phyloP scores from a whole-genome alignment of 1,140 invertebrate genomes.

The Drosophila bipectinata region DNA sequence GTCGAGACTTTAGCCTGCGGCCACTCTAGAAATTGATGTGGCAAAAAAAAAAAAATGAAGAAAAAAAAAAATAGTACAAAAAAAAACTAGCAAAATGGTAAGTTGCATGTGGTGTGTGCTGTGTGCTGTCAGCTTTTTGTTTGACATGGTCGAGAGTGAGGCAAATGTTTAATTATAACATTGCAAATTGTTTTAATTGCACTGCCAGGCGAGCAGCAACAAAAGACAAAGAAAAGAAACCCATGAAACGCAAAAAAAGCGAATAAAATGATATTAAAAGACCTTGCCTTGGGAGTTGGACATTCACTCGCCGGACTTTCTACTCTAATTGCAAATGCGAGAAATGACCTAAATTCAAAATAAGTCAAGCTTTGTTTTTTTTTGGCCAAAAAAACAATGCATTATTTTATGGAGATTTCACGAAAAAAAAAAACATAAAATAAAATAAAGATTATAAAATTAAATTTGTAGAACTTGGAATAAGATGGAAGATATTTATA shows the following conservation, averaged over 20 bases:
- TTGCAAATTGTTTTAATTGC: slow-evolving; percentile 71
- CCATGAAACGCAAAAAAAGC: neutral
- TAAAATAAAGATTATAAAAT: too few species aligned
- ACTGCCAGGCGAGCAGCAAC: slow-evolving; percentile 16
- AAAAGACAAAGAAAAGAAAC: slow-evolving; percentile 1
- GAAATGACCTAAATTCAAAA: slow-evolving; percentile 25
- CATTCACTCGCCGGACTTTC: slow-evolving; percentile 37
- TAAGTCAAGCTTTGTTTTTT: neutral
- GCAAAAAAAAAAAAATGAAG: neutral
- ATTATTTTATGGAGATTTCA: neutral
- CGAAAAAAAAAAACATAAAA: too few species aligned
- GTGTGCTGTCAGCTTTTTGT: slow-evolving; percentile 39
- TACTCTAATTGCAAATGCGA: slow-evolving; percentile 15
- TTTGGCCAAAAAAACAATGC: neutral
- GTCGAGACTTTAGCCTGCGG: slow-evolving; percentile 44
- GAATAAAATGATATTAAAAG: slow-evolving; percentile 38
- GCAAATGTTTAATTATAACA: slow-evolving; percentile 74
- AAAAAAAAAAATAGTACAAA: neutral
- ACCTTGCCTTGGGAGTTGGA: slow-evolving; percentile 21
- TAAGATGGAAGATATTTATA: too few species aligned
- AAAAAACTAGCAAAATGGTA: slow-evolving; percentile 8
- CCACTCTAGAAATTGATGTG: slow-evolving; percentile 32
- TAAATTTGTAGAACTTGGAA: too few species aligned
- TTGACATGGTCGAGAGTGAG: slow-evolving; percentile 61
- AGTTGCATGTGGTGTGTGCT: slow-evolving; percentile 30